These are phyloP conservation scores for Pterocles gutturalis DNA, from an alignment of 2,113 vertebrate genomes.

Conservation along the genomic window DNA sequence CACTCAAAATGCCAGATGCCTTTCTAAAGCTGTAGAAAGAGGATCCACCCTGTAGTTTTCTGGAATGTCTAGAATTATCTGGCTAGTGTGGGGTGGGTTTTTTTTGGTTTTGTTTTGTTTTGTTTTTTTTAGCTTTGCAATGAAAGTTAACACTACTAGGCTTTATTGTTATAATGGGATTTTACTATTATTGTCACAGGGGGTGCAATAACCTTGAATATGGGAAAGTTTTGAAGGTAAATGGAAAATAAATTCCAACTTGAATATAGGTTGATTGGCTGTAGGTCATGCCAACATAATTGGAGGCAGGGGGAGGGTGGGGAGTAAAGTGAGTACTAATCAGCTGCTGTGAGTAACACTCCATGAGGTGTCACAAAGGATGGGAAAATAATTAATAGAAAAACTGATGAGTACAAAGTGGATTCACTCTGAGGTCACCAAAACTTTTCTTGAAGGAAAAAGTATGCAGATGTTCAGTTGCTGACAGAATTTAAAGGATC, in stretches of 20 bases:
- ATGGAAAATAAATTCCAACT: background rate
- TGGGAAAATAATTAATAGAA: background rate
- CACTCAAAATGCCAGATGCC: background rate
- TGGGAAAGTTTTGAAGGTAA: background rate
- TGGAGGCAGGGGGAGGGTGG: accelerated
- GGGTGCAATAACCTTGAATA: background rate
- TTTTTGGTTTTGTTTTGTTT: too few species aligned
- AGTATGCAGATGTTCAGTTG: background rate
- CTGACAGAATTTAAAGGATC: background rate
- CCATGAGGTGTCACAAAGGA: background rate
- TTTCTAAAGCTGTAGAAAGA: background rate
- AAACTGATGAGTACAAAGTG: background rate
- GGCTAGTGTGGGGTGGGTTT: too few species aligned
- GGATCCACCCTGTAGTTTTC: background rate
- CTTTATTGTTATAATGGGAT: background rate
- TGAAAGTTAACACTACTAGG: background rate
- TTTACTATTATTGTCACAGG: background rate
- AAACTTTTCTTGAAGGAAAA: background rate
- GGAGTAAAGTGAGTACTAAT: background rate
- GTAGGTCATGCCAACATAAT: background rate
- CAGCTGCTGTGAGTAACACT: background rate
- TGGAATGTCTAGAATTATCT: background rate
- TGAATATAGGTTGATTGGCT: background rate
- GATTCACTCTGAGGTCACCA: background rate
- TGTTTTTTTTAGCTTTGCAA: background rate